Percentiles rank a stretch among this genome's conserved stretches.
These are phyloP conservation scores for Sebastes cheni DNA, from an alignment of 2,797 vertebrate species.

Conservation along the genomic window DNA sequence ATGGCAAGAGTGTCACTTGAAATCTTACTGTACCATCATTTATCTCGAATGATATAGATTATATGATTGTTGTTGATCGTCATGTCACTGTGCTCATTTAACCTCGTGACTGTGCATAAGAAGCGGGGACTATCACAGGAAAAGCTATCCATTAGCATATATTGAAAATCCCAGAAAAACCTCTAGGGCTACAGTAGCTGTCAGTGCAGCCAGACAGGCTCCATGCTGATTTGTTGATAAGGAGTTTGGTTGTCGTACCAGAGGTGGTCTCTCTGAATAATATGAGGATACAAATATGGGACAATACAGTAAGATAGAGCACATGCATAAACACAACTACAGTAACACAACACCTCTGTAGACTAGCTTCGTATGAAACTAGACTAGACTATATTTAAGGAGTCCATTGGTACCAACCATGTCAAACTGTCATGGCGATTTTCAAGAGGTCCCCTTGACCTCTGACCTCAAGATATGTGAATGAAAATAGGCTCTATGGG, in stretches of 20 bases:
- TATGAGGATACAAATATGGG: background rate
- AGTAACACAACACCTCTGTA: background rate
- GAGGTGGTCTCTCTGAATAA: conserved; percentile 14
- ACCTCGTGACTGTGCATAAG: conserved; percentile 12
- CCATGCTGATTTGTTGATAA: conserved; percentile 54
- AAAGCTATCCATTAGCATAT: conserved; percentile 38
- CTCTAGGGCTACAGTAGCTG: background rate
- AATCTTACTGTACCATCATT: conserved; percentile 31
- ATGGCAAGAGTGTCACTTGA: conserved; percentile 27
- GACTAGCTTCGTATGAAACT: background rate
- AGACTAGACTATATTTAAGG: too few species aligned
- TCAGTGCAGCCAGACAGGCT: conserved; percentile 35
- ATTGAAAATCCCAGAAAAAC: conserved; percentile 17
- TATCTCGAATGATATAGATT: background rate
- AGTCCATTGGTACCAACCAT: too few species aligned
- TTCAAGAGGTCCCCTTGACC: too few species aligned
- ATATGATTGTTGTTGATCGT: conserved; percentile 27
- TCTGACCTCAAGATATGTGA: too few species aligned
- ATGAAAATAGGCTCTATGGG: too few species aligned
- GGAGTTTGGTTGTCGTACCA: conserved; percentile 31
- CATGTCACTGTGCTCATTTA: conserved; percentile 9
- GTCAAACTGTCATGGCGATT: too few species aligned
- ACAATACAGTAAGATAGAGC: background rate
- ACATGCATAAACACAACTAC: background rate
- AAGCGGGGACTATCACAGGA: background rate